Evolutionary conservation across 2,113 vertebrate genomes (phyloP), one percentile per base, ranked within the genome.

Genomic region (Psittacula cyanocephala): DNA sequence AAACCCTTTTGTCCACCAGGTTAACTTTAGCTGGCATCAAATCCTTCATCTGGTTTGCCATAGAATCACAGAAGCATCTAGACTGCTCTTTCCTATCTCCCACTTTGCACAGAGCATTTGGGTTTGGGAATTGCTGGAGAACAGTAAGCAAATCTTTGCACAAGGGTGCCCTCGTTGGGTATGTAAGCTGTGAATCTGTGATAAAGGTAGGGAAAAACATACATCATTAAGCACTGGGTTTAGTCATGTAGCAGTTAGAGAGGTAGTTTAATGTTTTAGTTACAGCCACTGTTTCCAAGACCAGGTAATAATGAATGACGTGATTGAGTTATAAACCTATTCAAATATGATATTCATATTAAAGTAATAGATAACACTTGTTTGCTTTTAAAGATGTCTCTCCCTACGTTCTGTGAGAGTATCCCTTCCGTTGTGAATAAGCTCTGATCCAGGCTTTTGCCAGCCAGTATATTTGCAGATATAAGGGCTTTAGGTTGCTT

Each of bases 1-100:
- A 95, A 97, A 95, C 78, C 25, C 52, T 87, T 96, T 95, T 91
- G 93, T 89, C 86, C 47, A 87, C 47, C 52, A 68, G 33, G 83
- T 89, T 95, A 91, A 79, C 89, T 93, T 92, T 84, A 87, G 62
- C 70, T 85, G 77, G 29, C 69, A 79, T 95, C 74, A 92, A 69
- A 87, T 79, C 47, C 86, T 84, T 52, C 81, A 44, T 88, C 65
- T 91, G 86, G 35, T 91, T 93, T 96, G 62, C 74, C 70, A 18
- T 9, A 91, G 83, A 84, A 64, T 76, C 55, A n/a, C 47, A 75
- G 57, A 75, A 84, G 53, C 39, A 64, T 79, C 92, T 83, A 91
- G 62, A 41, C 57, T 2, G 2, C 29, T 84, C 12, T 93, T 76
- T 27, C 53, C 55, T 69, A 9, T 86, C 46, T 88, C 41, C 25